Evolutionary conservation across 2,797 vertebrate species (phyloP), one percentile per base, ranked within the genome.

Genomic region (Anas bernieri): DNA sequence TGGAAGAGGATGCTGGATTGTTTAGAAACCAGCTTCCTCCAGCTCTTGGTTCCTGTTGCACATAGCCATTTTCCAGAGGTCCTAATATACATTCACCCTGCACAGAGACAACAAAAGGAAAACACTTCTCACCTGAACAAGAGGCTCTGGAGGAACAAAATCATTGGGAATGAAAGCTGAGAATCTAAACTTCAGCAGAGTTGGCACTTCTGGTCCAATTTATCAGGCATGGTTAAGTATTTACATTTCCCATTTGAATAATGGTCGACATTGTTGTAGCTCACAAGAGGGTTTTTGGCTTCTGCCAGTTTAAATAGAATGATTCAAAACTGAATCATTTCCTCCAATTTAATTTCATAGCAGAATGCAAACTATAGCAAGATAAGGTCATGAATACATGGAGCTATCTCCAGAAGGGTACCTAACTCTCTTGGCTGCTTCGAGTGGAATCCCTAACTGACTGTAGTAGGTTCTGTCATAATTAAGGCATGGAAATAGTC

Each of bases 311-410:
- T 94, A 93, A 97, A 96, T 88, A 95, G 84, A 93, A 97, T 94
- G 66, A 98, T 96, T 97, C 39, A 86, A 98, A 97, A 97, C 68
- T 64, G 92, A 98, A 97, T 97, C 92, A 96, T 96, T 98, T 98
- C 92, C 97, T 97, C 91, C 91, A 95, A 97, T 97, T 98, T 97
- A 96, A 96, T 97, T 95, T 97, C 95, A 96, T 94, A 97, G 90
- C 85, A 95, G 87, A 98, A 96, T 45, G 46, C 80, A 94, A 97
- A 96, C 86, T 94, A 87, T 67, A 96, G 96, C 88, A 96, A 96
- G 96, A 96, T 95, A 96, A 97, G 90, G 95, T 97, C 96, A 96
- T 79, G 93, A 94, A 78, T 86, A 97, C 92, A 90, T 7, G 28
- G 69, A 91, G 91, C 85, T 94, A 94, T 93, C 96, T 97, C 90